phyloP scores from a whole-genome alignment of 1,140 invertebrate species.

The Listronotus bonariensis region DNA sequence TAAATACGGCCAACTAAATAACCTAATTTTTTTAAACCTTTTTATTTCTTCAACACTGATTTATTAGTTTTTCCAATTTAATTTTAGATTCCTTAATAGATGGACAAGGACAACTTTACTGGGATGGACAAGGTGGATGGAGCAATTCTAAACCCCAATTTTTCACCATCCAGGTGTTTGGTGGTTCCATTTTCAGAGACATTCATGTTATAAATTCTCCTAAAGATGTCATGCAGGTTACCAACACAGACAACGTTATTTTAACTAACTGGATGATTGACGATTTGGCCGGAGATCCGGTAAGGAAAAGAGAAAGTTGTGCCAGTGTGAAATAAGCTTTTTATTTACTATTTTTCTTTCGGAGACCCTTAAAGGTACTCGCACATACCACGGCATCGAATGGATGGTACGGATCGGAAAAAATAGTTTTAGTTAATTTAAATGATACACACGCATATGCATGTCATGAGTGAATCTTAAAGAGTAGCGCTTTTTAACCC shows the following conservation, averaged over 20 bases:
- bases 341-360: no score
- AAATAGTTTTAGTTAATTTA: no score
- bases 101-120: constrained; percentile 25
- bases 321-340: no score
- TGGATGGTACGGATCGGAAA: no score
- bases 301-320: no score
- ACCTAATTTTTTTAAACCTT: not conserved
- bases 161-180: constrained; percentile 24
- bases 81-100: constrained; percentile 25
- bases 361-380: no score
- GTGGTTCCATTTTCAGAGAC: constrained; percentile 27
- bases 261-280: constrained; percentile 31
- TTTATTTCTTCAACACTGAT: not conserved
- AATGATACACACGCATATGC: no score
- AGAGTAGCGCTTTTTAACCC: no score
- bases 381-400: no score
- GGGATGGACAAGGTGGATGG: constrained; percentile 31
- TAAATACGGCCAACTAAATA: no score
- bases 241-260: constrained; percentile 26
- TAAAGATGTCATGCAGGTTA: constrained; percentile 32
- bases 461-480: no score
- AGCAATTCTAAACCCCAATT: constrained; percentile 27
- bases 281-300: constrained; percentile 29
- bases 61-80: not conserved
- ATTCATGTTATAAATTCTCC: constrained; percentile 27